Evolutionary conservation across 53 echinoderm and acorn worm species (phyloP).

Genomic region (Pentamera pediparva): DNA sequence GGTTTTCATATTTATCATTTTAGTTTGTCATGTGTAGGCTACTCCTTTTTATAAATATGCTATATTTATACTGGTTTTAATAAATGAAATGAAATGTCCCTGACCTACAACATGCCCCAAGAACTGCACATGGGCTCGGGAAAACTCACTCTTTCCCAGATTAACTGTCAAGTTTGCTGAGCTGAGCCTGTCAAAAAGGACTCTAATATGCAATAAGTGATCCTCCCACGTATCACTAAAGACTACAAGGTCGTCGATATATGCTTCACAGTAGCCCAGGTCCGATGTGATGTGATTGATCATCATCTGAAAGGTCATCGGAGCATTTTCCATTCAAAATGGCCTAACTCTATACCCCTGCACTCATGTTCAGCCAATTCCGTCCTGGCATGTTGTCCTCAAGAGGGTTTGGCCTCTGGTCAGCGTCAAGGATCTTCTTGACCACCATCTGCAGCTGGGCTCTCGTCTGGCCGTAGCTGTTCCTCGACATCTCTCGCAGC

Average conservation of each 20-base stretch:
- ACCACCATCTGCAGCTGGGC: conserved; percentile 2
- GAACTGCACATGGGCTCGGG: not conserved
- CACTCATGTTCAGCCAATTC: no score
- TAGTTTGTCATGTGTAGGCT: no score
- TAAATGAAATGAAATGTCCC: conserved; percentile 6
- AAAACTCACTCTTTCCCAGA: conserved; percentile 14
- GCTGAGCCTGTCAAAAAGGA: not conserved
- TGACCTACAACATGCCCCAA: conserved; percentile 25
- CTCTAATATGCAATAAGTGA: not conserved
- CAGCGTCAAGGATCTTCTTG: conserved; percentile 9
- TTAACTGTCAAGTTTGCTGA: conserved; percentile 1
- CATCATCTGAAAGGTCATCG: conserved; percentile 28
- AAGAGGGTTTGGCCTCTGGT: conserved; percentile 24
- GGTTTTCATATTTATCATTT: no score
- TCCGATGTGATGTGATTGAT: no score
- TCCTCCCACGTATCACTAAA: not conserved
- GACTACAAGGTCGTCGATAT: not conserved
- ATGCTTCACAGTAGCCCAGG: not conserved
- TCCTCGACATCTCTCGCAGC: conserved; percentile 12
- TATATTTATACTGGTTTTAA: no score
- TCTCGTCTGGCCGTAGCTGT: conserved; percentile 21
- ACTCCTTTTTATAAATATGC: no score
- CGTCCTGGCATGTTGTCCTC: conserved; percentile 29
- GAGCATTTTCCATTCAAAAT: conserved; percentile 53
- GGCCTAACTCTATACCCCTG: conserved; percentile 31